phyloP scores from a whole-genome alignment of 2,888 invertebrate genomes.

The Zootermopsis nevadensis region DNA sequence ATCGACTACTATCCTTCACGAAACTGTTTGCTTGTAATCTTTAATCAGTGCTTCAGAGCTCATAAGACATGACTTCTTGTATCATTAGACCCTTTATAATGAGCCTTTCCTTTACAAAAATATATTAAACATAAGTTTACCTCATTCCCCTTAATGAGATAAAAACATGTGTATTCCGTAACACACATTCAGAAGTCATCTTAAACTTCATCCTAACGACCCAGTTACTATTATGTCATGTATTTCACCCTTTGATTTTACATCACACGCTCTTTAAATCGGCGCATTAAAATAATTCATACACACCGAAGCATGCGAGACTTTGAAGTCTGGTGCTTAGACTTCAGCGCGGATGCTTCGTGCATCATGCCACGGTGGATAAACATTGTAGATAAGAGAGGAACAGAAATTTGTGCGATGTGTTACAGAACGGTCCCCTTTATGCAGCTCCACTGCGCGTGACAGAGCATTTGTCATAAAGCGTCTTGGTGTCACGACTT shows the following conservation, averaged over 20 bases:
- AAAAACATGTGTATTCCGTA: neutral
- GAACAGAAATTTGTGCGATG: neutral
- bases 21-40: too few relatives aligned
- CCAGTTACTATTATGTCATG: neutral
- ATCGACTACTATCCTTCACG: too few relatives aligned
- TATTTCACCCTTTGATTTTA: neutral
- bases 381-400: neutral
- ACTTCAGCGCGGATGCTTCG: neutral
- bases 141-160: neutral
- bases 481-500: too few relatives aligned
- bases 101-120: neutral
- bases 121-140: neutral
- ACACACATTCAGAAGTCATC: neutral
- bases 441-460: neutral
- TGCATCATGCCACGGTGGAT: neutral
- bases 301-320: neutral
- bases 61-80: neutral
- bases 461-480: neutral
- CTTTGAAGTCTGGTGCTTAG: conserved; percentile 2
- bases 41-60: too few relatives aligned
- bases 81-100: neutral
- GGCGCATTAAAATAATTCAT: conserved; percentile 8
- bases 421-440: too few relatives aligned
- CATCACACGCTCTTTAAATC: neutral
- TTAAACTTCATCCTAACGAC: neutral